Base-by-base conservation (phyloP, 64 coral and sea anemone genomes). In the Hydrozoanthus tunicans region DNA sequence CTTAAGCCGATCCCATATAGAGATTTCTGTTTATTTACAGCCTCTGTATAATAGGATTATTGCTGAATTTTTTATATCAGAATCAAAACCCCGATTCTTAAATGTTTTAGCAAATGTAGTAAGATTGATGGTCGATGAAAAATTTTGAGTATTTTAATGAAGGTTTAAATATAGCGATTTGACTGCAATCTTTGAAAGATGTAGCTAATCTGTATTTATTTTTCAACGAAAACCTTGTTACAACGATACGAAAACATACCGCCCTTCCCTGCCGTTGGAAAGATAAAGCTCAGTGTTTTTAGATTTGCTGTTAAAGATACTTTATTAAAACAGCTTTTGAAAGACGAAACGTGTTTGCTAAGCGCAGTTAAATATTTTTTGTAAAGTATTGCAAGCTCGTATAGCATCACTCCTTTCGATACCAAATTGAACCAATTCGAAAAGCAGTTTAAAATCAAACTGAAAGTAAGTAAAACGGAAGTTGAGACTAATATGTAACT, bases 71-170 rank as follows among this genome's bases (percentile, higher is more conserved):
- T 73, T 56, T 70, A 51, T 67, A 67, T 56, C 67, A 77, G n/a
- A n/a, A 81, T 27, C 26, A 58, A 81, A 17, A 12, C 55, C 7
- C 11, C 8, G 12, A 88, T 58, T 51, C 20, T 58, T 88, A 86
- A 88, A 88, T 88, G 70, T 56, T 88, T 88, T 88, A 88, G 68
- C 84, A 88, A 88, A 88, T 88, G 84, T 60, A 88, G 23, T 51
- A 26, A 88, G 84, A 59, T 88, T 73, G 56, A 88, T 88, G 69
- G 56, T 61, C 32, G 55, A 74, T 75, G 24, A 88, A 73, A 88
- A 88, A 88, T 88, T 6, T 73, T 75, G 54, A 88, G 55, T 59
- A 88, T 88, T 88, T 88, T 88, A 59, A 88, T 88, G 68, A 75
- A 88, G 9, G 84, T 88, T 74, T 88, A 88, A 73, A 88, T 88